phyloP scores from a whole-genome alignment of 1,140 invertebrate species.

The Hetaerina americana region DNA sequence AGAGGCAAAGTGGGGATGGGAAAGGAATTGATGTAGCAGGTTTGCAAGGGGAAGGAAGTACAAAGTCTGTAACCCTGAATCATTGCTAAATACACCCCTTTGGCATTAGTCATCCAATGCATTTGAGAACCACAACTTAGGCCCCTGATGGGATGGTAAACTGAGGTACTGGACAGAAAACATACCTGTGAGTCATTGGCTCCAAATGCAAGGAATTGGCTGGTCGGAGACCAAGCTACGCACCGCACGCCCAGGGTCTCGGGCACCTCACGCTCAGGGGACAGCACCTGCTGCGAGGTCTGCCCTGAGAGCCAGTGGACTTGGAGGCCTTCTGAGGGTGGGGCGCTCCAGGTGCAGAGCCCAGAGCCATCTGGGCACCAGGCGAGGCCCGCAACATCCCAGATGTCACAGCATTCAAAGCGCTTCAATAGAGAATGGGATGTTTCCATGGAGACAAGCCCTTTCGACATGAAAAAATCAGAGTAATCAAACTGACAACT shows the following conservation, averaged over 20 bases:
- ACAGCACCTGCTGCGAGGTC: not conserved
- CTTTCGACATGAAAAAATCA: too few relatives aligned
- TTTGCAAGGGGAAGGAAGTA: too few relatives aligned
- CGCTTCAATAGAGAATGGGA: too few relatives aligned
- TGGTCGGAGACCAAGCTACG: not conserved
- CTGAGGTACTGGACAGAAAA: not conserved
- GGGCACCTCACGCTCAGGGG: not conserved
- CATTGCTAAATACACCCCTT: too few relatives aligned
- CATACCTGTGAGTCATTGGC: conserved; percentile 1
- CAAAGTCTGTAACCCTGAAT: too few relatives aligned
- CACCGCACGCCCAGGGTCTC: not conserved
- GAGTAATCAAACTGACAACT: too few relatives aligned
- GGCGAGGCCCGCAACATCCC: not conserved
- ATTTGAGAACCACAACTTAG: too few relatives aligned
- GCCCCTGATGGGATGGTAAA: not conserved
- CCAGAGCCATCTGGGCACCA: not conserved
- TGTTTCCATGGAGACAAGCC: too few relatives aligned
- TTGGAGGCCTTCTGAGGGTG: not conserved
- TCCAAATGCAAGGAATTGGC: conserved; percentile 3
- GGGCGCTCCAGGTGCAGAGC: not conserved
- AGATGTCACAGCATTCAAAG: not conserved
- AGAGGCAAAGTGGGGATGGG: too few relatives aligned
- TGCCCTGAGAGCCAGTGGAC: not conserved
- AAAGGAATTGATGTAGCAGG: too few relatives aligned
- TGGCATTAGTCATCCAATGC: too few relatives aligned